Conservation (phyloP, 1,140 invertebrate genomes). For the Orius insidiosus region DNA sequence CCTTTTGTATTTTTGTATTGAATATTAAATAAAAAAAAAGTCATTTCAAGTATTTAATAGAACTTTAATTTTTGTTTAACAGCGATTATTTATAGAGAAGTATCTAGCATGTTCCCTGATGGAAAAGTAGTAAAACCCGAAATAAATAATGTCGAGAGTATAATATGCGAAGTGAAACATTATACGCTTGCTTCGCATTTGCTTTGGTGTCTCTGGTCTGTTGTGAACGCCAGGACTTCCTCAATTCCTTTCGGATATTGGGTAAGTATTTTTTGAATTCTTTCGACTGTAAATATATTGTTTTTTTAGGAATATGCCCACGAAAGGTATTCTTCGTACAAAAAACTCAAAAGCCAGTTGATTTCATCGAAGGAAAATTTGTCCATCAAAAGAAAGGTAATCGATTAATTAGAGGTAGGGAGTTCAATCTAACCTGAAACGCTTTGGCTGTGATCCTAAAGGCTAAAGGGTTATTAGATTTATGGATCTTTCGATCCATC, state of each 20-base stretch:
- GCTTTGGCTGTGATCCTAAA: too few relatives aligned
- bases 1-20: neutral
- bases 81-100: slow-evolving; percentile 20
- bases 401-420: neutral
- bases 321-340: slow-evolving; percentile 21
- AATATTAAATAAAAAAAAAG: neutral
- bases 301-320: slow-evolving; percentile 22
- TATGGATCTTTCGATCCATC: too few relatives aligned
- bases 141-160: slow-evolving; percentile 13
- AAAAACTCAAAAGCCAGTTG: slow-evolving; percentile 20
- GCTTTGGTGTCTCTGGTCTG: slow-evolving; percentile 81
- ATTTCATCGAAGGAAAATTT: slow-evolving; percentile 5
- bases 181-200: slow-evolving; percentile 81
- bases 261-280: too few relatives aligned
- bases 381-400: slow-evolving; percentile 1
- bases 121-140: slow-evolving; percentile 6
- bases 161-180: slow-evolving; percentile 59
- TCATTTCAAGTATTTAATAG: neutral
- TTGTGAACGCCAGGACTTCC: slow-evolving; percentile 72
- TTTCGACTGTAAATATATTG: too few relatives aligned
- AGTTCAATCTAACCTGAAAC: too few relatives aligned
- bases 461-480: too few relatives aligned
- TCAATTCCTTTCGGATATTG: slow-evolving; percentile 88
- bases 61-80: slow-evolving; percentile 6
- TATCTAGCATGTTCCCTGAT: slow-evolving; percentile 13